Evolutionary conservation across 2,797 vertebrate species (phyloP).

Genomic region (Carcharodon carcharias): DNA sequence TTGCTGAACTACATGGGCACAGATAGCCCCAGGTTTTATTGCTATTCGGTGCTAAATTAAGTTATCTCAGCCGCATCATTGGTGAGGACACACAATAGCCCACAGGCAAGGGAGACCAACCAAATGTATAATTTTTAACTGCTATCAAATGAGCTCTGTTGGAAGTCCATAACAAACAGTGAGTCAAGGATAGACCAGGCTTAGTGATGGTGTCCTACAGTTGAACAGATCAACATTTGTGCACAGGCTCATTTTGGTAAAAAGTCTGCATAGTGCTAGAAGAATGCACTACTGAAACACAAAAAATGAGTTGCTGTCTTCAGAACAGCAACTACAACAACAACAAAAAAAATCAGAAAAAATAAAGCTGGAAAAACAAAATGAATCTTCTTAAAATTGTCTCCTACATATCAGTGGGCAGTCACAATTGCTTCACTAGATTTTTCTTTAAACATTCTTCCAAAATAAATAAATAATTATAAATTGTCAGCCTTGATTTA

Average conservation of each 20-base stretch:
- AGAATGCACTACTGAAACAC: no score
- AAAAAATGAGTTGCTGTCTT: not conserved
- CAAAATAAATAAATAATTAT: not conserved
- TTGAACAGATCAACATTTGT: not conserved
- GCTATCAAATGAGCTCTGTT: not conserved
- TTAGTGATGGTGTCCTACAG: not conserved
- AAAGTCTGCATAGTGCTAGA: not conserved
- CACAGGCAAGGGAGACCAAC: not conserved
- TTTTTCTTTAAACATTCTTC: not conserved
- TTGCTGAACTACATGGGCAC: not conserved
- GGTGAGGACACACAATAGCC: not conserved
- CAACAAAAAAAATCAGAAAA: not conserved
- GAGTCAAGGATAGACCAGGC: not conserved
- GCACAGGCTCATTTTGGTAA: not conserved
- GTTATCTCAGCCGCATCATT: not conserved
- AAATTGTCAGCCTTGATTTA: not conserved
- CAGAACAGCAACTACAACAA: not conserved
- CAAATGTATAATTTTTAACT: not conserved
- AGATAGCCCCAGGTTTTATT: not conserved
- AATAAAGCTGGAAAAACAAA: not conserved
- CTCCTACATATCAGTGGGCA: not conserved
- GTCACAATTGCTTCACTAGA: not conserved
- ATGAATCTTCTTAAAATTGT: not conserved
- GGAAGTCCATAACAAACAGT: not conserved
- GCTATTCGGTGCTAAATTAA: constrained; percentile 1